Conservation (phyloP, 2,797 vertebrate genomes). For the Hydrolagus colliei region DNA sequence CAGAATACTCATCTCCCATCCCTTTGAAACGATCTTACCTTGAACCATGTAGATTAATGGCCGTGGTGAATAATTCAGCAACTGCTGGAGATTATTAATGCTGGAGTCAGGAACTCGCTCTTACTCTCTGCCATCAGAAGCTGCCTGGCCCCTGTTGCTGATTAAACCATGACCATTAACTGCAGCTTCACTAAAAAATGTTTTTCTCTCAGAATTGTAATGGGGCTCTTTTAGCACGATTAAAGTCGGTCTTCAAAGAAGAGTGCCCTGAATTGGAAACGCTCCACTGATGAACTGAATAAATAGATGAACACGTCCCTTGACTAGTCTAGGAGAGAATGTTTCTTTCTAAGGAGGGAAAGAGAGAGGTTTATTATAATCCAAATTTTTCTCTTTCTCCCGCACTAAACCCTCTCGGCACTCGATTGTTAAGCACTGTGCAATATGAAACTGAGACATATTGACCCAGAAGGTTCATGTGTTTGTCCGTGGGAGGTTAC, state of each 20-base stretch:
- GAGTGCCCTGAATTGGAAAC: not conserved
- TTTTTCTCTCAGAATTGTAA: not conserved
- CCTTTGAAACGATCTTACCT: not conserved
- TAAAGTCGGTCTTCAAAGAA: not conserved
- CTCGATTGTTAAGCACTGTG: too few species aligned
- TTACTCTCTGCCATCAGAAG: not conserved
- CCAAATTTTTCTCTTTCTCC: too few species aligned
- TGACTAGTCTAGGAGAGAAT: too few species aligned
- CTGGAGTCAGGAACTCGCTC: not conserved
- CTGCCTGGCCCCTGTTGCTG: not conserved
- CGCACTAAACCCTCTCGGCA: too few species aligned
- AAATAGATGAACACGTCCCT: too few species aligned
- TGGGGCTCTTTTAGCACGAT: not conserved
- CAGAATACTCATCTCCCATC: too few species aligned
- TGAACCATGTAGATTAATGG: not conserved
- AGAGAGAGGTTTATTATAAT: too few species aligned
- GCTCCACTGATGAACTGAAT: not conserved
- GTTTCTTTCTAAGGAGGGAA: too few species aligned
- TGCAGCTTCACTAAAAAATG: not conserved
- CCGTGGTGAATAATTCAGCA: not conserved
- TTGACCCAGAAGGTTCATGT: too few species aligned
- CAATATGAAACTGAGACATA: too few species aligned
- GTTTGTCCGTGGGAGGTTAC: too few species aligned
- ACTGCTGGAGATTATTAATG: not conserved
- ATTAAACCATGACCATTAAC: not conserved